phyloP scores from a whole-genome alignment of 2,113 vertebrate species.

The Cyprichromis sp. region DNA sequence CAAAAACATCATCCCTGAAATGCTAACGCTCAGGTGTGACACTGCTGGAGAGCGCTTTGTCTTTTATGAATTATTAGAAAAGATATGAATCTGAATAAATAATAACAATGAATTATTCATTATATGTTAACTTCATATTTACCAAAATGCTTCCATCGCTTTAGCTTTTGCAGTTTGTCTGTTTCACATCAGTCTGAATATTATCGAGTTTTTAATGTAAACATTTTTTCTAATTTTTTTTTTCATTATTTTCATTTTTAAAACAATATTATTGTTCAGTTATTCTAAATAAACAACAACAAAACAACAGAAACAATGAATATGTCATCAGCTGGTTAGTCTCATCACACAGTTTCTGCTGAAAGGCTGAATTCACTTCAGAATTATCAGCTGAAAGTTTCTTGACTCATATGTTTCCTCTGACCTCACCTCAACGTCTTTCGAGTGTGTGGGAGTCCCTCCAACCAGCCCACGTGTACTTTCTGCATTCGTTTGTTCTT shows the following conservation, averaged over 20 bases:
- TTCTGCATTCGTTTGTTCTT: accelerated
- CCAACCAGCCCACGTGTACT: background rate
- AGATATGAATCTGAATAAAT: background rate
- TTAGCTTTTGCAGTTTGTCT: background rate
- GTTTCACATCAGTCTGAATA: background rate
- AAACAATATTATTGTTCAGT: accelerated
- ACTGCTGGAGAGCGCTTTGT: background rate
- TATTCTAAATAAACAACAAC: accelerated
- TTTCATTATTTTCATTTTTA: background rate
- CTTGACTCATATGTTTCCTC: accelerated
- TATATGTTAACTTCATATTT: accelerated
- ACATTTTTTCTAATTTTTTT: accelerated
- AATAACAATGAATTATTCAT: background rate
- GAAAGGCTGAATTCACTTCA: background rate
- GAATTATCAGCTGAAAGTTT: background rate
- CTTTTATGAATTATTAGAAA: background rate
- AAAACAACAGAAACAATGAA: background rate
- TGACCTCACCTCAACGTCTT: background rate
- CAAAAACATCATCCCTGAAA: background rate
- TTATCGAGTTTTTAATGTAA: background rate
- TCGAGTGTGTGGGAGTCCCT: background rate
- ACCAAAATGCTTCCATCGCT: accelerated
- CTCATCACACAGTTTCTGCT: background rate
- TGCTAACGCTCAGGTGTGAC: background rate
- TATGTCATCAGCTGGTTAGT: background rate